Conservation (phyloP, 2,888 invertebrate genomes). For the Hesperia comma region DNA sequence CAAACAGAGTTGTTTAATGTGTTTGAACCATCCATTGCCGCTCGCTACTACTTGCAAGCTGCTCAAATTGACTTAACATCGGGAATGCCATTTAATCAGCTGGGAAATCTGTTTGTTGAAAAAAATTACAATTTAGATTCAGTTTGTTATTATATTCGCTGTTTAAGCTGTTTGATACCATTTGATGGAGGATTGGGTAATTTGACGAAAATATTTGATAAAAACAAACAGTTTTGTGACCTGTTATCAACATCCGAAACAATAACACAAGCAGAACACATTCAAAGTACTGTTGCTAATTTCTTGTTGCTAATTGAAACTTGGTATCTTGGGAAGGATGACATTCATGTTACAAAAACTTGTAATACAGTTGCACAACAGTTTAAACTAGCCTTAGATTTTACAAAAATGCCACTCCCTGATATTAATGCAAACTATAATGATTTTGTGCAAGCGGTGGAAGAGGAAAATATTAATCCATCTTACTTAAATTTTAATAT, state of each 20-base stretch:
- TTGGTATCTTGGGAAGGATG: constrained; percentile 86
- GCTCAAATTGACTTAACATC: constrained; percentile 89
- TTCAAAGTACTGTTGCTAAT: constrained; percentile 74
- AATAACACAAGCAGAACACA: constrained; percentile 73
- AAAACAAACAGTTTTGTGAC: constrained; percentile 86
- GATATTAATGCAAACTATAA: constrained; percentile 81
- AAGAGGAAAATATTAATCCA: constrained; percentile 79
- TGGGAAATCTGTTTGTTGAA: constrained; percentile 93
- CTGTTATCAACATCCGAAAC: constrained; percentile 73
- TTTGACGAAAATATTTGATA: constrained; percentile 88
- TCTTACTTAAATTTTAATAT: constrained; percentile 86
- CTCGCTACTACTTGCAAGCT: constrained; percentile 94
- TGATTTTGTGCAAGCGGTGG: constrained; percentile 77
- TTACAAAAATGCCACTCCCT: constrained; percentile 73
- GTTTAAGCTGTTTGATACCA: constrained; percentile 89
- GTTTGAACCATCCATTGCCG: constrained; percentile 87
- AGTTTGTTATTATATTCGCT: constrained; percentile 94
- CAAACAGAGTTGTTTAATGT: constrained; percentile 89
- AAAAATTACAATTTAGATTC: constrained; percentile 94
- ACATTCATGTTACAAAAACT: constrained; percentile 86
- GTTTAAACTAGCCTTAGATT: constrained; percentile 88
- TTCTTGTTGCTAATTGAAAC: constrained; percentile 85
- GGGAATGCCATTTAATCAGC: constrained; percentile 97
- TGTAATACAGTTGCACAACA: constrained; percentile 89
- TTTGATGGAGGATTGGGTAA: constrained; percentile 97